These are phyloP conservation scores for Trichacis sp. DNA, from an alignment of 2,888 invertebrate species.

Conservation along the genomic window DNA sequence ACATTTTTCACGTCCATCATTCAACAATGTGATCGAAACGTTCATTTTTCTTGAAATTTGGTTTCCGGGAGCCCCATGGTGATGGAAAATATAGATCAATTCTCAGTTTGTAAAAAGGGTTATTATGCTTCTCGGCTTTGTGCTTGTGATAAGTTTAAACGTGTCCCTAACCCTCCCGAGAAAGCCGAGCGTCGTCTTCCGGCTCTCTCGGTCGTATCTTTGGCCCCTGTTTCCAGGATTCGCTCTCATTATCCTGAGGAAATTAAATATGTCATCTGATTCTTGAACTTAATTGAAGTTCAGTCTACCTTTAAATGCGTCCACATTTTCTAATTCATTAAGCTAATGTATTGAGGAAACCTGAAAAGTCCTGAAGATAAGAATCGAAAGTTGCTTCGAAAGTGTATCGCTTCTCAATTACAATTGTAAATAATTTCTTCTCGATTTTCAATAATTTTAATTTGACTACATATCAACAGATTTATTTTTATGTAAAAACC, in stretches of 20 bases:
- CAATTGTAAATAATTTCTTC: no score
- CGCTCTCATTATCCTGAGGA: conserved; percentile 64
- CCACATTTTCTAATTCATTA: conserved; percentile 55
- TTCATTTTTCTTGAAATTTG: no score
- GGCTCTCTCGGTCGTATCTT: conserved; percentile 60
- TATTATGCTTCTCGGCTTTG: conserved; percentile 46
- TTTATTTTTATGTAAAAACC: no score
- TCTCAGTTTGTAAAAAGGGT: conserved; percentile 49
- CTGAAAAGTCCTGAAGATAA: conserved; percentile 21
- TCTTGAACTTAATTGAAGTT: conserved; percentile 60
- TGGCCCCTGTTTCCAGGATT: conserved; percentile 51
- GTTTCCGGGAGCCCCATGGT: no score
- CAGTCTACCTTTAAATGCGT: conserved; percentile 46
- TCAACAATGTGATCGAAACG: no score
- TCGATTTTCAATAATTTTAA: no score
- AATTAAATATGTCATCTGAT: conserved; percentile 65
- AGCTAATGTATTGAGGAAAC: conserved; percentile 47
- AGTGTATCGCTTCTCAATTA: no score
- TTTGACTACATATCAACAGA: no score
- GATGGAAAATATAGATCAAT: no score
- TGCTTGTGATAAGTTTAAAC: conserved; percentile 52
- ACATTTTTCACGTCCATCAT: conserved; percentile 29
- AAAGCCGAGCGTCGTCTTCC: conserved; percentile 55
- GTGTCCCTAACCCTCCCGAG: conserved; percentile 32
- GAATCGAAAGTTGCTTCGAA: conserved; percentile 1